These are phyloP conservation scores for Callaeas wilsoni DNA, from an alignment of 2,113 vertebrate species.

Conservation along the genomic window DNA sequence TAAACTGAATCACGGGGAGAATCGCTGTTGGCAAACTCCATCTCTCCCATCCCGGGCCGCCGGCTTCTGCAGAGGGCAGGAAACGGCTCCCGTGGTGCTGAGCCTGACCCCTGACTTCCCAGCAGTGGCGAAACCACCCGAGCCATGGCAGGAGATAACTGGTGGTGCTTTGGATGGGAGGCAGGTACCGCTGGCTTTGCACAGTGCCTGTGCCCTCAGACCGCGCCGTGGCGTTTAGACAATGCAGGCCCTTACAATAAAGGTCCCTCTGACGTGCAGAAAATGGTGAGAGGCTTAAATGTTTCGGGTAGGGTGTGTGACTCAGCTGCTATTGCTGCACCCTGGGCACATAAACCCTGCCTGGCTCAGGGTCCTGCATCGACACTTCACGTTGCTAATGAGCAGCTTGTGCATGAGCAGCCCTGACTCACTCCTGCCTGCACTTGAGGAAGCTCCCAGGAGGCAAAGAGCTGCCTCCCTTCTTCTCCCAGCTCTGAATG, in stretches of 20 bases:
- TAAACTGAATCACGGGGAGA: neutral
- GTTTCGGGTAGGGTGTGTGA: neutral
- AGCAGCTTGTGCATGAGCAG: neutral
- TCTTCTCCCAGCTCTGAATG: neutral
- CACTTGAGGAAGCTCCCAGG: neutral
- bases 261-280: neutral
- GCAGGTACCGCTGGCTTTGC: neutral
- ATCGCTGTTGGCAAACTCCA: neutral
- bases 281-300: neutral
- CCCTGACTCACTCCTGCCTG: neutral
- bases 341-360: neutral
- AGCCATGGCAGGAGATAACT: neutral
- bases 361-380: neutral
- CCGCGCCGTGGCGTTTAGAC: accelerated
- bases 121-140: neutral
- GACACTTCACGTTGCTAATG: neutral
- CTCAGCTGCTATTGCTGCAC: neutral
- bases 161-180: neutral
- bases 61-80: neutral
- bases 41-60: accelerated
- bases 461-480: neutral
- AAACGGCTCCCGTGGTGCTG: neutral
- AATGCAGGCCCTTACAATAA: neutral
- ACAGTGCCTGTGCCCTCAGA: neutral
- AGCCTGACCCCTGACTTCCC: slow-evolving; percentile 8